Evolutionary conservation across 2,888 invertebrate genomes (phyloP).

Genomic region (Mystacides longicornis): DNA sequence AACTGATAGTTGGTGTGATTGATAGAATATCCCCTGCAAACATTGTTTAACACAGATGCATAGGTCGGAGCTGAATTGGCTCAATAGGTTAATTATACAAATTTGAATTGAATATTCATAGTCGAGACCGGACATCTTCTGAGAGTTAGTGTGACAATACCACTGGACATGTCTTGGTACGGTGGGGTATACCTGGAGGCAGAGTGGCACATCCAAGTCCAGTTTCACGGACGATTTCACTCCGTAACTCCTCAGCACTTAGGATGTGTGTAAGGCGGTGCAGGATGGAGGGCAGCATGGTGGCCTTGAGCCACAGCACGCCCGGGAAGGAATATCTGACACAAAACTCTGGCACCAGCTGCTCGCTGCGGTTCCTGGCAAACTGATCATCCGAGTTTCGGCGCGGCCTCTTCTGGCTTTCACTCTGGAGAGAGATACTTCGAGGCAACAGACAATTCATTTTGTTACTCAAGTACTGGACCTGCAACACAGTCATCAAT

Average conservation of each 20-base stretch:
- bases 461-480: conserved; percentile 33
- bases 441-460: conserved; percentile 45
- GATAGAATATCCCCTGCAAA: too few species aligned
- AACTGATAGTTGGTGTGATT: too few species aligned
- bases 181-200: conserved; percentile 32
- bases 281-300: conserved; percentile 75
- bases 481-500: conserved; percentile 33
- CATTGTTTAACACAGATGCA: too few species aligned
- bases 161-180: too few species aligned
- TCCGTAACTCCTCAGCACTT: conserved; percentile 64
- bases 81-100: too few species aligned
- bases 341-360: conserved; percentile 84
- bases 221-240: conserved; percentile 43
- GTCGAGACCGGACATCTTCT: too few species aligned
- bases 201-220: conserved; percentile 35
- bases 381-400: conserved; percentile 18
- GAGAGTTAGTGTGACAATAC: too few species aligned
- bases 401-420: background rate
- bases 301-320: conserved; percentile 77
- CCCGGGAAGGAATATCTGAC: conserved; percentile 63
- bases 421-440: conserved; percentile 34
- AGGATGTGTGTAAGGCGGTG: conserved; percentile 65
- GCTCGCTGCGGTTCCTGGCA: conserved; percentile 48
- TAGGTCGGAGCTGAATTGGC: too few species aligned
- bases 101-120: too few species aligned